Evolutionary conservation across 2,113 vertebrate species (phyloP), one percentile per base, ranked within the genome.

Genomic region (Orientallactaga bullata): DNA sequence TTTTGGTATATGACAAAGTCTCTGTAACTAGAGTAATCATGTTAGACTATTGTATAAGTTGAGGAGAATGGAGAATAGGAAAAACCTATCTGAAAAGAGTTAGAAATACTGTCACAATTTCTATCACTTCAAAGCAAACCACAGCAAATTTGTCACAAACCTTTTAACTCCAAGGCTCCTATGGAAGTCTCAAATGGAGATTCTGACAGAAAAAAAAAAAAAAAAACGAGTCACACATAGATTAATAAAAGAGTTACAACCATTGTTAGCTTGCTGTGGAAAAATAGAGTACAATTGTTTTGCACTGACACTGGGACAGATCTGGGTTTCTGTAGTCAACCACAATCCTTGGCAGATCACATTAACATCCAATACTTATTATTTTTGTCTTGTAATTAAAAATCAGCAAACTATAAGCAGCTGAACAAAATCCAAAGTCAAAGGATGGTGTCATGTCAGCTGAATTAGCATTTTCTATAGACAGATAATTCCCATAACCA

Each of bases 101-200:
- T 65, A 42, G 35, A 91, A 94, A 55, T 63, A 42, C 74, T 94
- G 74, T 93, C 37, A 78, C 92, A 94, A 93, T 90, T 90, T 69
- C 65, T 94, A 39, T 35, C 80, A 90, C 65, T 94, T 91, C 80
- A 78, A 83, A 97, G 69, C 7, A 93, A 91, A 94, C 42, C 32
- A 21, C 20, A 39, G 51, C 69, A 79, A 47, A 68, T 69, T 71
- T 21, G 17, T 51, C 60, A 79, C 7, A 17, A 24, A 55, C 35
- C 39, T 71, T 16, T n/a, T 9, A 5, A 60, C 9, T 81, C 42
- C 28, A 87, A 39, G 23, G 4, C 5, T 73, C 37, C 55, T 42
- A 30, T 66, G 68, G 66, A 80, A 92, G 17, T 35, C 17, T 7
- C 78, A 66, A 84, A 39, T 37, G 30, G 26, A 88, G 42, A 51